Percentiles rank a stretch among this genome's conserved stretches.
These are phyloP conservation scores for Antechinus flavipes DNA, from an alignment of 2,113 vertebrate genomes.

Conservation along the genomic window DNA sequence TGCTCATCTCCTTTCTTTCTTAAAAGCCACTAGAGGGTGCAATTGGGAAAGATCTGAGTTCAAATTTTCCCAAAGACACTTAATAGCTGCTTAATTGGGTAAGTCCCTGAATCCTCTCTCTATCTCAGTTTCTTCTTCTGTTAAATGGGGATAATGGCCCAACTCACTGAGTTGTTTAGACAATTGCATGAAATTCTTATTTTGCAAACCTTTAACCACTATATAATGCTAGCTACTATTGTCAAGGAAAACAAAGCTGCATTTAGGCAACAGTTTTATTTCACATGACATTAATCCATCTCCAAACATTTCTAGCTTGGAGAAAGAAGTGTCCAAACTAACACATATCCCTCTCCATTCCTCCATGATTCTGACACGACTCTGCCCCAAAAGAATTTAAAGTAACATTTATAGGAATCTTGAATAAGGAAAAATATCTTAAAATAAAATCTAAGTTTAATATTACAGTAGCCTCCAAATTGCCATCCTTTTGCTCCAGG, in stretches of 20 bases:
- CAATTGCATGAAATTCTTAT: background rate
- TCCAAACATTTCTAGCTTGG: background rate
- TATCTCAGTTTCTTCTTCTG: background rate
- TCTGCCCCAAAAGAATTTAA: background rate
- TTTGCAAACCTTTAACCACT: background rate
- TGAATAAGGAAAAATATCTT: background rate
- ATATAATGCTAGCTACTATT: background rate
- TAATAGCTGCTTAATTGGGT: too few relatives aligned
- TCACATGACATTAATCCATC: background rate
- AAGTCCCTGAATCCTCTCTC: background rate
- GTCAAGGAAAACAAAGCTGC: background rate
- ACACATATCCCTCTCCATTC: too few relatives aligned
- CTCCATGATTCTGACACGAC: background rate
- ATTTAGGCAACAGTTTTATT: too few relatives aligned
- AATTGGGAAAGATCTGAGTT: background rate
- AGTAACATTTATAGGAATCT: background rate
- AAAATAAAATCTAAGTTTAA: background rate
- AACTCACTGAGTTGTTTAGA: background rate
- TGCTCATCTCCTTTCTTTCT: background rate
- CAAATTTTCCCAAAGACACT: background rate
- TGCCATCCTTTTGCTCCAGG: background rate
- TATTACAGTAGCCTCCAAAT: background rate
- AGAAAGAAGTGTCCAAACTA: too few relatives aligned
- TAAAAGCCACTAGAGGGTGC: background rate
- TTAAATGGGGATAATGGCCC: background rate